Conservation (phyloP, 1,140 invertebrate genomes). For the Coelopa frigida region DNA sequence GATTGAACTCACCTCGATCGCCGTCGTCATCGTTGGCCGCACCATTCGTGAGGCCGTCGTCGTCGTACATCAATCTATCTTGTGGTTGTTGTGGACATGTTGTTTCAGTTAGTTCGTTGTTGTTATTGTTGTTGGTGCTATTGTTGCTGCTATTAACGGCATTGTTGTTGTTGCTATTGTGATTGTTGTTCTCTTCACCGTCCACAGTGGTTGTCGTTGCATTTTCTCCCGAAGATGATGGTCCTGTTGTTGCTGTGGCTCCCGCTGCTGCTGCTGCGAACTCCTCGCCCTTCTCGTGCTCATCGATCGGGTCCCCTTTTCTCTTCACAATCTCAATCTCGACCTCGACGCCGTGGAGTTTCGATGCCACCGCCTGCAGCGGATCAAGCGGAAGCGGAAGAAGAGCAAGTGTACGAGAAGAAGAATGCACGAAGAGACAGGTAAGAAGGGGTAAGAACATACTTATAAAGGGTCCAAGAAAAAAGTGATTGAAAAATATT, state of each 20-base stretch:
- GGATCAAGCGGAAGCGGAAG: background rate
- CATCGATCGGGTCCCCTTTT: constrained; percentile 59
- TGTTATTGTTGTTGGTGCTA: constrained; percentile 9
- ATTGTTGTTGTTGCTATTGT: constrained; percentile 11
- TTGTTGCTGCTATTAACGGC: constrained; percentile 5
- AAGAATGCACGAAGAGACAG: too few species aligned
- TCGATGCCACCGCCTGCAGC: constrained; percentile 79
- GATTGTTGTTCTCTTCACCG: constrained; percentile 15
- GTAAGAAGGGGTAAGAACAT: too few species aligned
- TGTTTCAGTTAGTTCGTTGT: constrained; percentile 13
- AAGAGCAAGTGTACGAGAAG: background rate
- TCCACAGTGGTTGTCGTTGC: constrained; percentile 2
- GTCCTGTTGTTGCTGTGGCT: constrained; percentile 9
- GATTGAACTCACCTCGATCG: constrained; percentile 7
- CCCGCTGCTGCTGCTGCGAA: constrained; percentile 23
- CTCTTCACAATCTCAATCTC: constrained; percentile 81
- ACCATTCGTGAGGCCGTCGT: background rate
- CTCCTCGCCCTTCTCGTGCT: constrained; percentile 35
- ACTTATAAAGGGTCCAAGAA: too few species aligned
- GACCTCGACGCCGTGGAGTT: constrained; percentile 84
- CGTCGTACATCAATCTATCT: too few species aligned
- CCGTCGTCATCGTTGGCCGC: constrained; percentile 4
- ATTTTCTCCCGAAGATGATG: constrained; percentile 14
- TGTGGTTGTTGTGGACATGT: too few species aligned
- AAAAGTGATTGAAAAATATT: too few species aligned